Conservation (phyloP, 1,140 invertebrate species). For the Trachelipus rathkii region DNA sequence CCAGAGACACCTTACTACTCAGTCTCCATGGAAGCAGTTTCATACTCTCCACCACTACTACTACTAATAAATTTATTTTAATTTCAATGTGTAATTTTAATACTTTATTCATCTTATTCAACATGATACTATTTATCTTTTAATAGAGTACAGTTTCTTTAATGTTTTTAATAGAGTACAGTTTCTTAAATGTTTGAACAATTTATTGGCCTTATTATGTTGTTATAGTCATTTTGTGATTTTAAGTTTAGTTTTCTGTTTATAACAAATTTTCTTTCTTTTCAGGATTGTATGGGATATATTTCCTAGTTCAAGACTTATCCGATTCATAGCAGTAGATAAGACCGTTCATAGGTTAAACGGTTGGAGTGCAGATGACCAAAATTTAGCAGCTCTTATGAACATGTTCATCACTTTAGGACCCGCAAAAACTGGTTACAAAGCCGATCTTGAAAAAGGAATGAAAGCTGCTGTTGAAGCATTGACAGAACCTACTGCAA, state of each 20-base stretch:
- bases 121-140: too few relatives aligned
- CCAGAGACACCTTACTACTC: too few relatives aligned
- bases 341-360: conserved; percentile 72
- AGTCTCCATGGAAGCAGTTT: too few relatives aligned
- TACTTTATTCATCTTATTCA: too few relatives aligned
- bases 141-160: too few relatives aligned
- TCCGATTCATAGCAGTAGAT: conserved; percentile 79
- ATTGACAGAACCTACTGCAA: conserved; percentile 72
- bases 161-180: too few relatives aligned
- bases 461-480: conserved; percentile 80
- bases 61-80: too few relatives aligned
- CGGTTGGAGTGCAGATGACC: conserved; percentile 70
- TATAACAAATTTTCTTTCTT: conserved; percentile 4
- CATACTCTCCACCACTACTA: too few relatives aligned
- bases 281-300: conserved; percentile 84
- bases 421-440: conserved; percentile 38
- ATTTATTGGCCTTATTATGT: too few relatives aligned
- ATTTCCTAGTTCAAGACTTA: conserved; percentile 79
- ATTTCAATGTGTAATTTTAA: too few relatives aligned
- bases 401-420: conserved; percentile 38
- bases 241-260: neutral
- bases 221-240: too few relatives aligned
- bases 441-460: conserved; percentile 66
- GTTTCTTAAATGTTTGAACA: too few relatives aligned
- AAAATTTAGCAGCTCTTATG: conserved; percentile 61